Conservation (phyloP, 2,113 vertebrate species). For the Pampusana beccarii region DNA sequence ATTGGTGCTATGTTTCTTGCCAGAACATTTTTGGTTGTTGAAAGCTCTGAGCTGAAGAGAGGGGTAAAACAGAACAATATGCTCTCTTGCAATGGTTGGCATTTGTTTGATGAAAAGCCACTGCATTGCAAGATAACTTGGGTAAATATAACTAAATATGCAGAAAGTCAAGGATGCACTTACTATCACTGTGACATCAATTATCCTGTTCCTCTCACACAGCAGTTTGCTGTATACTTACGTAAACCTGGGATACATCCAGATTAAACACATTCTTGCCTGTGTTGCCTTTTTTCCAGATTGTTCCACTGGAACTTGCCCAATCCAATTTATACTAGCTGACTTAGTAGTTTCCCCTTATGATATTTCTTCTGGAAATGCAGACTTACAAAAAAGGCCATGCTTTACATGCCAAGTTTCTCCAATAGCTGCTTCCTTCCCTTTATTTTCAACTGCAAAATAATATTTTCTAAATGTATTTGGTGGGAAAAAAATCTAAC, state of each 20-base stretch:
- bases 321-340: neutral
- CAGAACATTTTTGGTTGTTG: neutral
- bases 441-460: neutral
- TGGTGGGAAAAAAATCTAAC: neutral
- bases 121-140: neutral
- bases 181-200: neutral
- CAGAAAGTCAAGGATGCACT: constrained; percentile 30
- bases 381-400: neutral
- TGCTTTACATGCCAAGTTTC: neutral
- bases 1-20: neutral
- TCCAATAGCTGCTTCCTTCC: neutral
- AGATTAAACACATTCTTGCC: constrained; percentile 28
- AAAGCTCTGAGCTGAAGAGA: neutral
- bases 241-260: neutral
- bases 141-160: neutral
- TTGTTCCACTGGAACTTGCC: neutral
- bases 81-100: neutral
- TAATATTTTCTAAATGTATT: neutral
- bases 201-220: neutral
- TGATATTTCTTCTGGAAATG: neutral
- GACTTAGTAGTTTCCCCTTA: neutral
- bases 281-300: neutral
- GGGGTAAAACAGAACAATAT: neutral
- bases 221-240: constrained; percentile 28
- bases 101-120: neutral